Conservation (phyloP, 2,888 invertebrate species). For the Oscheius sp. region DNA sequence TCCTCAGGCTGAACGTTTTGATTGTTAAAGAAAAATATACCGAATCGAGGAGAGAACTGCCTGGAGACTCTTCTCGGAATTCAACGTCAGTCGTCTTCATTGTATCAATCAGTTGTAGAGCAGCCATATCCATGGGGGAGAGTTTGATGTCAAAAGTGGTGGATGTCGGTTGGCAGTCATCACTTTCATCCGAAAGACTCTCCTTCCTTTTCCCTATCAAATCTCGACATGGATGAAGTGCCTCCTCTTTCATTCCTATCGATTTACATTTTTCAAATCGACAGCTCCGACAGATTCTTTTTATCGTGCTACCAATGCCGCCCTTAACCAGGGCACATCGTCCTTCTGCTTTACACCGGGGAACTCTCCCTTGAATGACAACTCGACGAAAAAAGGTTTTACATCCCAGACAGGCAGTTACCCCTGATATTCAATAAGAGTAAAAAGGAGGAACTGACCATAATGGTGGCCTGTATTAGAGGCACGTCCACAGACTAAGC, state of each 20-base stretch:
- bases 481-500: slow-evolving; percentile 48
- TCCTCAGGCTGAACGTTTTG: not conserved
- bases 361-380: slow-evolving; percentile 39
- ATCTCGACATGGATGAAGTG: slow-evolving; percentile 51
- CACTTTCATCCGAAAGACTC: slow-evolving; percentile 28
- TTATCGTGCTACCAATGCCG: too few species aligned
- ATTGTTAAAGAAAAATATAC: too few species aligned
- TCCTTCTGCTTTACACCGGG: slow-evolving; percentile 46
- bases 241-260: slow-evolving; percentile 53
- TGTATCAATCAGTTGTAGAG: not conserved
- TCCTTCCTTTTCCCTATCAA: slow-evolving; percentile 45
- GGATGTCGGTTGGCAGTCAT: slow-evolving; percentile 34
- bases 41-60: too few species aligned
- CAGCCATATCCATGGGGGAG: not conserved
- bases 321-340: slow-evolving; percentile 47
- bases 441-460: slow-evolving; percentile 35
- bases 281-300: slow-evolving; percentile 48
- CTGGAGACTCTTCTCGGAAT: not conserved
- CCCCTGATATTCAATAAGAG: slow-evolving; percentile 1
- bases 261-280: slow-evolving; percentile 45
- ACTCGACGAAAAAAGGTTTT: slow-evolving; percentile 27
- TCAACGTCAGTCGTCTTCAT: not conserved
- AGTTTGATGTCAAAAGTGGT: not conserved
- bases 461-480: slow-evolving; percentile 55
- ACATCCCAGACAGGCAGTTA: slow-evolving; percentile 19